Evolutionary conservation across 2,888 invertebrate genomes (phyloP).

Genomic region (Vesta saturnalis): DNA sequence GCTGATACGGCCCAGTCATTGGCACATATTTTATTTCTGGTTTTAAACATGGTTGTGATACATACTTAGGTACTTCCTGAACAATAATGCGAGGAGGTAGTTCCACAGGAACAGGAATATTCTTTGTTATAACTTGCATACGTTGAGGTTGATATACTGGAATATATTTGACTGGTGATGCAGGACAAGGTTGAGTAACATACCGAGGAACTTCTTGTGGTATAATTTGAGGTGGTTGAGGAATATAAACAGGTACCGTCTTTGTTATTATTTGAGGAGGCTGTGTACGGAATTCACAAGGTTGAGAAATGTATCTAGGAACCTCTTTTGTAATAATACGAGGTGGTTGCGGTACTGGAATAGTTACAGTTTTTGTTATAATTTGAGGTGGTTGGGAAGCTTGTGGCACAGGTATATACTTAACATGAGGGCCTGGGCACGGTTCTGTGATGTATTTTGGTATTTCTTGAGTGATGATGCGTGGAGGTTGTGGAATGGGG

Average conservation of each 20-base stretch:
- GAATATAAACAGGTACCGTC: neutral
- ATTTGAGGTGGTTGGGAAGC: neutral
- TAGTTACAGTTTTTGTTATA: neutral
- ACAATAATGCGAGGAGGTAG: neutral
- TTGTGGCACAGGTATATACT: neutral
- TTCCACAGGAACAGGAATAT: constrained; percentile 5
- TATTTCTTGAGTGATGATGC: neutral
- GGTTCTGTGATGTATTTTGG: neutral
- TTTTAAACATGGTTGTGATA: too few relatives aligned
- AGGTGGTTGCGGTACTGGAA: neutral
- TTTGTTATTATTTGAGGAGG: neutral
- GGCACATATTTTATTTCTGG: too few relatives aligned
- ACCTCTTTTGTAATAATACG: neutral
- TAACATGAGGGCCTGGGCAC: neutral
- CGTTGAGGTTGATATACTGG: neutral
- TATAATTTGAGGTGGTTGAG: constrained; percentile 16
- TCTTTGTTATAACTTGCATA: constrained; percentile 17
- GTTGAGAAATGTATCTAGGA: neutral
- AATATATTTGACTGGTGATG: constrained; percentile 15
- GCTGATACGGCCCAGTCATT: neutral
- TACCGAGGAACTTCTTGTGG: constrained; percentile 16
- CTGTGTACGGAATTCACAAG: neutral
- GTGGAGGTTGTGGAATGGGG: neutral
- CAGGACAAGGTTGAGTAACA: neutral
- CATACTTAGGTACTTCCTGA: constrained; percentile 9